phyloP scores from a whole-genome alignment of 2,113 vertebrate genomes.

The Osmerus eperlanus region DNA sequence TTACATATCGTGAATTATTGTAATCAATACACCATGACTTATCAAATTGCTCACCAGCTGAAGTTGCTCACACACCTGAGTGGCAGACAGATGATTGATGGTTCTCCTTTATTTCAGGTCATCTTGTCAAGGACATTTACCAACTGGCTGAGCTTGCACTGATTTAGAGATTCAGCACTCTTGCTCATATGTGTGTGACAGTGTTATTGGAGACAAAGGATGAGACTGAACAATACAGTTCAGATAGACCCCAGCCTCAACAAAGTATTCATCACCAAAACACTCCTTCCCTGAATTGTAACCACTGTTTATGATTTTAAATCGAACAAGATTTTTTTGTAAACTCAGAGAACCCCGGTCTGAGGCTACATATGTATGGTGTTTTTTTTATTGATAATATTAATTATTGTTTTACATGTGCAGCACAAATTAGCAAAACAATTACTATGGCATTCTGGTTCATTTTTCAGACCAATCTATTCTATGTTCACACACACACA shows the following conservation, averaged over 20 bases:
- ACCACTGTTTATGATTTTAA: too few species aligned
- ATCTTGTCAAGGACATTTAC: constrained; percentile 41
- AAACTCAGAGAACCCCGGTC: too few species aligned
- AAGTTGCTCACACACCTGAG: background rate
- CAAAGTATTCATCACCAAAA: too few species aligned
- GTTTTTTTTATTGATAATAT: background rate
- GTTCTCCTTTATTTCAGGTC: constrained; percentile 36
- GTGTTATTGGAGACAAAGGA: too few species aligned
- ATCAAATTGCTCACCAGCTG: constrained; percentile 40
- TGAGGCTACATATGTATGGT: background rate
- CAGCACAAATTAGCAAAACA: background rate
- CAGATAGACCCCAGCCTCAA: too few species aligned
- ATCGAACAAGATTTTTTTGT: too few species aligned
- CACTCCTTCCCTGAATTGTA: too few species aligned
- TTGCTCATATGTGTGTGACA: background rate
- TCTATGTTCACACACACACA: background rate
- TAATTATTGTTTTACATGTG: background rate
- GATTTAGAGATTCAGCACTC: constrained; percentile 12
- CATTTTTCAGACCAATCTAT: too few species aligned
- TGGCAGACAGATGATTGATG: constrained; percentile 51
- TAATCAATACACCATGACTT: constrained; percentile 63
- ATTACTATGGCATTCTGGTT: too few species aligned
- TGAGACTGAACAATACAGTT: too few species aligned
- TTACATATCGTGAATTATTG: too few species aligned
- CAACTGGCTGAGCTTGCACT: constrained; percentile 34